Evolutionary conservation across 2,113 vertebrate genomes (phyloP), one percentile per base, ranked within the genome.

Genomic region (Ginglymostoma cirratum): DNA sequence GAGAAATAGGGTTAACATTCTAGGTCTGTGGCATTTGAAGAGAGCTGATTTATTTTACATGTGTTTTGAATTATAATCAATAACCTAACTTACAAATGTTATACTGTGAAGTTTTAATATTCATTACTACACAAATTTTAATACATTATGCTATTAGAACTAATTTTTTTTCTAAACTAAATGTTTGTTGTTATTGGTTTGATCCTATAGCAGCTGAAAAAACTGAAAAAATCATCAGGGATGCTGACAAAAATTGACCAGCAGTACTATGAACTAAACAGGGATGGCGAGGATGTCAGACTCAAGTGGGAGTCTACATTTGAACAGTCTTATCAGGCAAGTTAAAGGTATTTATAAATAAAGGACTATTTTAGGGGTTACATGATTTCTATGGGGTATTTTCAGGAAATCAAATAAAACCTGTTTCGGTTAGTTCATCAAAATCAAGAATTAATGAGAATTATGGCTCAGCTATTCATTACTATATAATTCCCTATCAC

Each of bases 251-350:
- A 97, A 96, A 97, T 98, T 96, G 98, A 99, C 96, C 98, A 98
- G 95, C 98, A 98, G 65, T 99, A 99, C 96, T 99, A 98, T 85
- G 97, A 97, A 85, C 97, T 98, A 96, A 99, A 99, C 96, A 96
- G 98, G 96, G 97, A 97, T 2, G 98, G 98, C 92, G 98, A 98
- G 96, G 97, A 98, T 96, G 97, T 97, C 83, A 98, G 98, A 95
- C 97, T 99, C 80, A 99, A 98, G 96, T 98, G 98, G 98, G 98
- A 99, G 97, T 98, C 97, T 96, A 98, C 98, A 0, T 96, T 99
- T 96, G 98, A 98, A 97, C 98, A 97, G 96, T 98, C 98, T 96
- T 98, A 98, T 97, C 98, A 98, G 97, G 98, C 98, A 96, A 96
- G 96, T 96, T 48, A 30, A 12, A 70, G 5, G 21, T 27, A 19